Evolutionary conservation across 2,797 vertebrate genomes (phyloP).

Genomic region (Neopelma chrysocephalum): DNA sequence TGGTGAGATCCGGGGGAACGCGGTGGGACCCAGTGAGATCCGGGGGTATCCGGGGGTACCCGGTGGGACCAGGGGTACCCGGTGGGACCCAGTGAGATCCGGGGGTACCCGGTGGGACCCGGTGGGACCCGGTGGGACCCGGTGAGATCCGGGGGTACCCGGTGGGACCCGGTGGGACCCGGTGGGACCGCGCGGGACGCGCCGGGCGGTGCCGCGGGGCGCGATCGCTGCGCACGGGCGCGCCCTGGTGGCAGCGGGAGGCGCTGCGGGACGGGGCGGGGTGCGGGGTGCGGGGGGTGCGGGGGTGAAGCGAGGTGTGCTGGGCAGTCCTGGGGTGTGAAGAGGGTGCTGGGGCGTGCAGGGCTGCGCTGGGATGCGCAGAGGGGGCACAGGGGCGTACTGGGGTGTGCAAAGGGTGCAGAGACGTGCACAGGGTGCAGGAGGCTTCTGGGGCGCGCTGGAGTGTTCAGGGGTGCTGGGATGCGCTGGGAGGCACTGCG

Average conservation of each 20-base stretch:
- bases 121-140: neutral
- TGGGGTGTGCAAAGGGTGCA: neutral
- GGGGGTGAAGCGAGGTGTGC: too few species aligned
- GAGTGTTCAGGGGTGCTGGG: neutral
- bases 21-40: accelerated
- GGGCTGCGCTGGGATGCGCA: neutral
- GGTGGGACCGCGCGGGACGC: neutral
- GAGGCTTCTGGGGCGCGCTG: neutral
- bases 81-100: accelerated
- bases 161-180: neutral
- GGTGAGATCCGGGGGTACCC: too few species aligned
- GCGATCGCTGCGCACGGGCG: neutral
- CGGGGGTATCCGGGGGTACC: neutral
- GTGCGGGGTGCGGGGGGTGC: neutral
- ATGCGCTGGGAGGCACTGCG: neutral
- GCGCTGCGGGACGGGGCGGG: neutral
- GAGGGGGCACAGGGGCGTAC: neutral
- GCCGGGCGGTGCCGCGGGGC: neutral
- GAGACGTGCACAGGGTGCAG: neutral
- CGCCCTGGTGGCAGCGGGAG: neutral
- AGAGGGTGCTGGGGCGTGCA: too few species aligned
- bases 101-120: too few species aligned
- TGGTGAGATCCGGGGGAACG: neutral
- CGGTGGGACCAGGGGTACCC: too few species aligned
- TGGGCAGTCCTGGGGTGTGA: neutral